Percentiles rank a stretch among this genome's conserved stretches.
phyloP scores from a whole-genome alignment of 1,140 invertebrate species.

The Hylaeus anthracinus region DNA sequence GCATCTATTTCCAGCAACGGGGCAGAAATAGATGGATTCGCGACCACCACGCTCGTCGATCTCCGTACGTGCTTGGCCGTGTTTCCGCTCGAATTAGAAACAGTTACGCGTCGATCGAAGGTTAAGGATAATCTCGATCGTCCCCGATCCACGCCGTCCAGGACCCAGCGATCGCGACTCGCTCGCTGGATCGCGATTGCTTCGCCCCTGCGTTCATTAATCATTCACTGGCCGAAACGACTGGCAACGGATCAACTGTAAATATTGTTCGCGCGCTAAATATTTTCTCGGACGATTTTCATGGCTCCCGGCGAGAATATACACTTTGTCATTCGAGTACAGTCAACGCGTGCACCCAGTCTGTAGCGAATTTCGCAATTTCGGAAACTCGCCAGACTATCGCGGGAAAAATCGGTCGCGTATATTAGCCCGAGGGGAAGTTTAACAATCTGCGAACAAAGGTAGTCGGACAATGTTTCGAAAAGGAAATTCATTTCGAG shows the following conservation, averaged over 20 bases:
- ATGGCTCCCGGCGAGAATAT: slow-evolving; percentile 9
- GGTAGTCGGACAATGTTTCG: too few relatives aligned
- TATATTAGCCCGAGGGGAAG: too few relatives aligned
- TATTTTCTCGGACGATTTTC: slow-evolving; percentile 24
- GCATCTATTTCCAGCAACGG: slow-evolving; percentile 61
- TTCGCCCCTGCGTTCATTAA: slow-evolving; percentile 1
- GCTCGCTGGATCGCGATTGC: too few relatives aligned
- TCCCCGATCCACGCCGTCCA: too few relatives aligned
- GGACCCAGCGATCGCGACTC: not conserved
- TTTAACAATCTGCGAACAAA: too few relatives aligned
- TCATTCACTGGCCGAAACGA: slow-evolving; percentile 14
- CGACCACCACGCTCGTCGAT: slow-evolving; percentile 29
- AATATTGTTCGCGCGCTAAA: slow-evolving; percentile 26
- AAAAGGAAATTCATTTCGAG: too few relatives aligned
- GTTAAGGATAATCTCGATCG: slow-evolving; percentile 48
- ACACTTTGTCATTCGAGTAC: slow-evolving; percentile 7
- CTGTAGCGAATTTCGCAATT: slow-evolving; percentile 28
- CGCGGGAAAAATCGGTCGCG: too few relatives aligned
- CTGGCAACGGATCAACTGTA: slow-evolving; percentile 34
- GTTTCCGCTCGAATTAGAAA: slow-evolving; percentile 41
- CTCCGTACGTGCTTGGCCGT: slow-evolving; percentile 31
- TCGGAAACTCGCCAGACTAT: slow-evolving; percentile 11
- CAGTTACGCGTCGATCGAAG: slow-evolving; percentile 49
- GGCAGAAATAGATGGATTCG: slow-evolving; percentile 59
- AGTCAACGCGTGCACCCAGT: not conserved